Base-by-base conservation (phyloP, 2,113 vertebrate genomes). In the Boulengeromyrus knoepffleri region DNA sequence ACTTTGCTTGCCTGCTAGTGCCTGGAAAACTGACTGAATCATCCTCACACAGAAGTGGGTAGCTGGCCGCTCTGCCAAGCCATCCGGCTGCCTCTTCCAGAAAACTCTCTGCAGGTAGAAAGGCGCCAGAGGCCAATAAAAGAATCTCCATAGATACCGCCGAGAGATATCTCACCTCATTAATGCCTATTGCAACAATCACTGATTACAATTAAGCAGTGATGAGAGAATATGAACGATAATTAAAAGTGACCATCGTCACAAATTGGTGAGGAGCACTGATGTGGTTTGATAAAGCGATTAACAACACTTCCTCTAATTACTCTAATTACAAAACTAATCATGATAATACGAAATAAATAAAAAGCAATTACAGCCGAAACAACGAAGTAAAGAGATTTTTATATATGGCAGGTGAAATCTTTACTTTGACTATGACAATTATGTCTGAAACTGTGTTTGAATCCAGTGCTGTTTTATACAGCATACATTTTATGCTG, bases 311-410 rank as follows among this genome's bases (percentile, higher is more conserved):
- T 13, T 87, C 47, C 6, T 31, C 15, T 53, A 87, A 52, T 87
- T 87, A 17, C 47, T 52, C 85, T 19, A 52, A 87, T 53, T 87
- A 87, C 47, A 87, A 87, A 46, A 52, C 85, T 52, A 87, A 52
- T 87, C 31, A 52, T 52, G 46, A 36, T 19, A 17, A 77, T 77
- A 39, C 15, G 0, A 77, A 77, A 49, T 53, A 87, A 87, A 87
- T 53, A 52, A 36, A 87, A 52, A 87, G 46, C 15, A 21, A 52
- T 27, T 27, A 47, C 19, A 85, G 85, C 8, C 19, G 39, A 53
- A 39, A 52, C 27, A 87, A 85, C 10, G 49, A 87, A 36, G 10
- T 52, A 27, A 52, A 87, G 85, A 19, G n/a, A 87, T 52, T 87
- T 87, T 17, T 56, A 36, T 53, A 53, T 36, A 36, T 36, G 46